Conservation (phyloP, 1,140 invertebrate species). For the Drosophila sp. region DNA sequence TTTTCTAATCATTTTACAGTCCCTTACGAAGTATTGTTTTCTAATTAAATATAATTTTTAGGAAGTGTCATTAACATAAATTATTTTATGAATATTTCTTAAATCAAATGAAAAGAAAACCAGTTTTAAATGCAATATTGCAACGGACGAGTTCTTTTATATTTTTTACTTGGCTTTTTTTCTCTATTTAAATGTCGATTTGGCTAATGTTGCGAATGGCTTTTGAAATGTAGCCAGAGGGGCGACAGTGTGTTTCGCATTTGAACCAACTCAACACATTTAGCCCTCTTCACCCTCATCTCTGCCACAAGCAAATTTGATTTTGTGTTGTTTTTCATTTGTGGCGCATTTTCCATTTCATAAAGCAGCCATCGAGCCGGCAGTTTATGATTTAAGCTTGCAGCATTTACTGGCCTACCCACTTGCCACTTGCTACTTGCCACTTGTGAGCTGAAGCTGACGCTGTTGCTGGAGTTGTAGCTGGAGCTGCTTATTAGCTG, state of each 20-base stretch:
- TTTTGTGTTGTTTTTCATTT: slow-evolving; percentile 68
- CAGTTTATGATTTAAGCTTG: slow-evolving; percentile 80
- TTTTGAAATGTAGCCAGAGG: slow-evolving; percentile 23
- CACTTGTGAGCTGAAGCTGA: slow-evolving; percentile 12
- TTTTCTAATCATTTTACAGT: no score
- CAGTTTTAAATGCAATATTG: neutral
- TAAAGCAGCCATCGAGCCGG: slow-evolving; percentile 72
- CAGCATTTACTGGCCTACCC: slow-evolving; percentile 30
- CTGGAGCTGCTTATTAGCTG: slow-evolving; percentile 72
- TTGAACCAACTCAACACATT: slow-evolving; percentile 1
- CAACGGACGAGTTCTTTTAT: neutral
- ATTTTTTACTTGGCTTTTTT: neutral
- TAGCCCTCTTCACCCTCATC: slow-evolving; percentile 1
- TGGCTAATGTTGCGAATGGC: slow-evolving; percentile 23
- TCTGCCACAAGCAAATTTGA: slow-evolving; percentile 39
- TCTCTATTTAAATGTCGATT: slow-evolving; percentile 53
- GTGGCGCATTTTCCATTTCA: slow-evolving; percentile 79
- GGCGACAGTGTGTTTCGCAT: slow-evolving; percentile 13
- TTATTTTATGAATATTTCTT: no score
- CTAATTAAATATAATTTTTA: no score
- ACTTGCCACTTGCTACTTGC: slow-evolving; percentile 18
- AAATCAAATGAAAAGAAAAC: neutral
- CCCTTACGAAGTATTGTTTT: no score
- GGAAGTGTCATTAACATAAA: neutral
- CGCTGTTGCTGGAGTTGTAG: slow-evolving; percentile 8